Percentiles rank a stretch among this genome's conserved stretches.
These are phyloP conservation scores for Orthosia gracilis DNA, from an alignment of 2,888 invertebrate genomes.

Conservation along the genomic window DNA sequence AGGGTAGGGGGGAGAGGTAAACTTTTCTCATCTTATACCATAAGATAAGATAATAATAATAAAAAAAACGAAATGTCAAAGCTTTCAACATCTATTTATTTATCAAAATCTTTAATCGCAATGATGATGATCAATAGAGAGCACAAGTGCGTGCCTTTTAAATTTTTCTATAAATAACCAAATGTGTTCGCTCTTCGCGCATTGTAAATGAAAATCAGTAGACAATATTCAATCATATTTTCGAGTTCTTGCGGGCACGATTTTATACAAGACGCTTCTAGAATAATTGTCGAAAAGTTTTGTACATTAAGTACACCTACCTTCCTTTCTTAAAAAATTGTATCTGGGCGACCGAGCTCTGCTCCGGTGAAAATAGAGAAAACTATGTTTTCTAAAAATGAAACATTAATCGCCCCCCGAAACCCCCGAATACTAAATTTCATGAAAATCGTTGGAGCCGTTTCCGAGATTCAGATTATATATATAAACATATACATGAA, in stretches of 20 bases:
- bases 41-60: not conserved
- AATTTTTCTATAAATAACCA: slow-evolving; percentile 29
- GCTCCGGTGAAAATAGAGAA: too few species aligned
- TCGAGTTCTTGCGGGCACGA: not conserved
- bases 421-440: too few species aligned
- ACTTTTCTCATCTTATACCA: not conserved
- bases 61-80: too few species aligned
- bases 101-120: slow-evolving; percentile 18
- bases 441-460: too few species aligned
- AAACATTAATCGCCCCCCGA: too few species aligned
- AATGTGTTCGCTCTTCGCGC: slow-evolving; percentile 1
- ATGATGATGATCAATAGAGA: slow-evolving; percentile 32
- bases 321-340: not conserved
- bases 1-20: too few species aligned
- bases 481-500: too few species aligned
- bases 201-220: not conserved
- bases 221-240: not conserved
- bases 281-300: not conserved
- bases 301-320: not conserved
- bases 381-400: too few species aligned
- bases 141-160: slow-evolving; percentile 36
- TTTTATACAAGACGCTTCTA: not conserved
- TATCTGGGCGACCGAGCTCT: too few species aligned
- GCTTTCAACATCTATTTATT: slow-evolving; percentile 31
- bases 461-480: too few species aligned